Evolutionary conservation across 1,140 invertebrate species (phyloP), one percentile per base, ranked within the genome.

Genomic region (Maniola jurtina): DNA sequence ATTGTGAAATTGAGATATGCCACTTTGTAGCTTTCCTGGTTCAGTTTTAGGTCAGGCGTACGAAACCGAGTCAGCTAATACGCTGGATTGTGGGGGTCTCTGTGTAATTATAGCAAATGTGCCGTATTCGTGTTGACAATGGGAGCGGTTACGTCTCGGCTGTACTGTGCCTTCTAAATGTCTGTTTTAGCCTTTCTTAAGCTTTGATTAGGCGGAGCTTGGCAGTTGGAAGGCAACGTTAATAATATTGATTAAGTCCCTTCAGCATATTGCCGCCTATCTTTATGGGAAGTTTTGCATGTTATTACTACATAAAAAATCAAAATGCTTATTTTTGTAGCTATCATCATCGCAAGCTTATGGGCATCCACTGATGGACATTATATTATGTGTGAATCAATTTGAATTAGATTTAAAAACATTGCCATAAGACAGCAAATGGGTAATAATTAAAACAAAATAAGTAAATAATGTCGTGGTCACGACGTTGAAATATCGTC

Each of bases 101-200:
- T 74, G 56, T 68, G 77, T 84, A 88, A 88, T 88, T 88, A 88
- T 73, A 83, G 84, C 86, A 84, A 88, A 86, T 88, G 86, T 83
- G 73, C 72, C 68, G 70, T 77, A 77, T 85, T 86, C 81, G 72
- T 77, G 75, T 79, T 82, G 75, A 85, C 80, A 84, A 85, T 85
- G 60, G 77, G 64, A 76, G 69, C 54, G 66, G 70, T 75, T 75
- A 71, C 50, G 69, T 75, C 67, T 71, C 68, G 50, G 68, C 65
- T 77, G 68, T 74, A 72, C 65, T 68, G 59, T 68, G 67, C 66
- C 75, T 72, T 68, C 68, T 52, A 75, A 77, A 78, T 74, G 70
- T 76, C 66, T 74, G 64, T 66, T 75, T 72, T 33, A 73, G 67
- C 57, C 64, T 61, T 68, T 65, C 67, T 64, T 71, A 71, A 69